Evolutionary conservation across 2,888 invertebrate genomes (phyloP).

Genomic region (Drosophila phalerata): DNA sequence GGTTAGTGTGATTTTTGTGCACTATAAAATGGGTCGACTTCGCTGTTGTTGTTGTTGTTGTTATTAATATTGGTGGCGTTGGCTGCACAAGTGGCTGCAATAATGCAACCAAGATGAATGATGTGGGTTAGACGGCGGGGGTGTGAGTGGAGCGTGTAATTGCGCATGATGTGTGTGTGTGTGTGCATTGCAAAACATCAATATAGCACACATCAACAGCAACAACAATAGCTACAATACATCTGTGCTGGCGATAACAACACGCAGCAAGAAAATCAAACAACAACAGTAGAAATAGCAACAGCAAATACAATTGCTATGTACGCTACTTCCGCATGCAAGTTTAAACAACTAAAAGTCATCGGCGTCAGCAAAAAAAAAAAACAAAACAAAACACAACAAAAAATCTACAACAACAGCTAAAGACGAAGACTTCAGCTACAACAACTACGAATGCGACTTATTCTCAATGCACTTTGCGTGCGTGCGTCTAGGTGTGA

Average conservation of each 20-base stretch:
- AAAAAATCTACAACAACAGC: constrained; percentile 29
- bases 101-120: constrained; percentile 30
- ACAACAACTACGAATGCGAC: constrained; percentile 9
- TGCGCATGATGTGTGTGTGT: constrained; percentile 39
- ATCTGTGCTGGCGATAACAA: constrained; percentile 69
- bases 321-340: constrained; percentile 74
- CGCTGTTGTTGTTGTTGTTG: constrained; percentile 16
- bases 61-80: constrained; percentile 18
- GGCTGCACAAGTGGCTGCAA: constrained; percentile 63
- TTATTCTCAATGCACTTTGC: constrained; percentile 63
- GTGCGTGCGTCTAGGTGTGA: constrained; percentile 4
- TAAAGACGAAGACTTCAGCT: constrained; percentile 16
- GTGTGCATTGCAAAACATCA: constrained; percentile 64
- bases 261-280: constrained; percentile 56
- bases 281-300: constrained; percentile 27
- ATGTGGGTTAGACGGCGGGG: constrained; percentile 9
- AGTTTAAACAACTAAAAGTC: constrained; percentile 71
- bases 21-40: constrained; percentile 70
- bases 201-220: constrained; percentile 58
- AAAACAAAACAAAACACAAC: constrained; percentile 25
- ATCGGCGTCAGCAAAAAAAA: constrained; percentile 58
- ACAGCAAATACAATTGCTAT: constrained; percentile 57
- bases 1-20: constrained; percentile 78
- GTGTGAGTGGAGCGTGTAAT: not conserved
- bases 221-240: constrained; percentile 64